A percentile compares a stretch with the other conserved stretches of the same genome.
phyloP scores from a whole-genome alignment of 2,113 vertebrate species.

The Colinus virginianus region DNA sequence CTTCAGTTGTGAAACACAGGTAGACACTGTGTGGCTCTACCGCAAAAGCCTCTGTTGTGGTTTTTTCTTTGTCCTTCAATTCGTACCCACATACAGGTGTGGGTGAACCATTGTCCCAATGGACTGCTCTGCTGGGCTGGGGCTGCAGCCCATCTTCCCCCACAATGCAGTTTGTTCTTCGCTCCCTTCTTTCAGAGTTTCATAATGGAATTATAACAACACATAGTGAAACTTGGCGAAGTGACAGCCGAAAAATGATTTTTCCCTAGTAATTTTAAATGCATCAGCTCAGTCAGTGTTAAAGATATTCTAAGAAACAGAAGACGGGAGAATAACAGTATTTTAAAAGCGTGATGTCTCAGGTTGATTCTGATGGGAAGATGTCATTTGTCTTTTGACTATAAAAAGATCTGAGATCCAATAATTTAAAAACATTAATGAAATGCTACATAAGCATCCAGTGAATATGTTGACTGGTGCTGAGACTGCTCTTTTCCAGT shows the following conservation, averaged over 20 bases:
- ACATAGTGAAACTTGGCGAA: background rate
- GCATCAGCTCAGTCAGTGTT: background rate
- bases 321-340: background rate
- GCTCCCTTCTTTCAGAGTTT: background rate
- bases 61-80: background rate
- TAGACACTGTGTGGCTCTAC: background rate
- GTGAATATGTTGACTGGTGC: background rate
- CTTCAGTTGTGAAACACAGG: background rate
- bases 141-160: background rate
- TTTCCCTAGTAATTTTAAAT: conserved; percentile 36
- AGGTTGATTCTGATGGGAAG: background rate
- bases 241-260: conserved; percentile 8
- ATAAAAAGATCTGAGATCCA: background rate
- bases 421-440: conserved; percentile 37
- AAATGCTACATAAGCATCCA: background rate
- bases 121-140: background rate
- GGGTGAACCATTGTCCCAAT: background rate
- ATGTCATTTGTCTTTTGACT: conserved; percentile 41
- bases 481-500: conserved; percentile 5
- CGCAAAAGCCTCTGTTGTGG: background rate
- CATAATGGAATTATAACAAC: background rate
- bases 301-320: conserved; percentile 24
- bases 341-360: conserved; percentile 4
- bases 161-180: background rate
- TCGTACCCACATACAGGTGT: background rate